Evolutionary conservation across 2,888 invertebrate species (phyloP), one percentile per base, ranked within the genome.

Genomic region (Sminthurinus aureus): DNA sequence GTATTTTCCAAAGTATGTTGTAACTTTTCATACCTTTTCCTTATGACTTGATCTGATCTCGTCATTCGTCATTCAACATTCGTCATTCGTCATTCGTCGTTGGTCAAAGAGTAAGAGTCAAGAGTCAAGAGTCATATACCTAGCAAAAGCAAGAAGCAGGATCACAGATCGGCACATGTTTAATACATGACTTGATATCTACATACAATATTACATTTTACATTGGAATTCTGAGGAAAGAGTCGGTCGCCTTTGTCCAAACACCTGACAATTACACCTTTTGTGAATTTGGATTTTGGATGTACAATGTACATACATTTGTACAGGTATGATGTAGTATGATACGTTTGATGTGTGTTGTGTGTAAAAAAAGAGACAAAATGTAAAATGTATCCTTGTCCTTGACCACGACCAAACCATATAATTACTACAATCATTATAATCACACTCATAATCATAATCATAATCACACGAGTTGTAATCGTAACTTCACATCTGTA

Each of bases 341-440:
- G 2, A 58, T 18, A 58, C n/a, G n/a, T 13, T 13, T 13, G 15
- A 13, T 58, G 58, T 58, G 71, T 71, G 24, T 13, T 71, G 24
- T 13, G 71, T 24, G 71, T 71, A 71, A 71, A 71, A 67, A 71
- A 71, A 71, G 71, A 71, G 71, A 71, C 71, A 71, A 71, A 71
- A 71, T 71, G 15, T 64, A 18, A 18, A 15, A 18, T n/a, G 15
- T 64, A 24, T 24, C 71, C 71, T 71, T 71, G 71, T 71, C 71
- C 71, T 71, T 71, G 71, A 71, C 71, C 71, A 71, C 71, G 71
- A 71, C 71, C 71, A 71, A 22, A 71, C 71, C 71, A 71, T 71
- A 71, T 71, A 71, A 71, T 71, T 26, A 71, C 38, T 38, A 38
- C 38, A 38, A 38, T 24, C 71, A 22, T 24, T 71, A 71, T 71